Conservation (phyloP, 1,140 invertebrate species). For the Doryteuthis pealeii region DNA sequence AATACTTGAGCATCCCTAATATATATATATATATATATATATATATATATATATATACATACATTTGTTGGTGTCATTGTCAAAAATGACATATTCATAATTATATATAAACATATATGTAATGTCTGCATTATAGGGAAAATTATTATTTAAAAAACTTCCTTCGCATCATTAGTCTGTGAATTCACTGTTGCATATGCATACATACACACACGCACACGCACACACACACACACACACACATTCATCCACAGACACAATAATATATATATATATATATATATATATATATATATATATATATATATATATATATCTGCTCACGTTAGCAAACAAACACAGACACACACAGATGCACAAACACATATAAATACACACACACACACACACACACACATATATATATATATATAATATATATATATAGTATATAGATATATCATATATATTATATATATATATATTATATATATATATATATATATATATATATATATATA, state of each 20-base stretch:
- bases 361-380: background rate
- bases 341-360: background rate
- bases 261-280: slow-evolving; percentile 3
- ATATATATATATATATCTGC: background rate
- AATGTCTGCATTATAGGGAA: background rate
- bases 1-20: too few species aligned
- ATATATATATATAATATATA: background rate
- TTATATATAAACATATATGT: background rate
- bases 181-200: too few species aligned
- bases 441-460: too few species aligned
- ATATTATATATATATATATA: background rate
- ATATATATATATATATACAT: slow-evolving; percentile 8
- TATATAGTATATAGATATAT: too few species aligned
- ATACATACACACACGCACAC: background rate
- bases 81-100: background rate
- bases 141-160: too few species aligned
- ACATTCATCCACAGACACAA: background rate
- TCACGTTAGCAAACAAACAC: background rate
- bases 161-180: too few species aligned
- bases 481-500: too few species aligned
- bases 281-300: background rate
- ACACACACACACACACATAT: background rate
- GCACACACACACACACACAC: slow-evolving; percentile 1
- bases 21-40: background rate
- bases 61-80: background rate